Conservation (phyloP, 53 echinoderm and acorn worm genomes). For the Stichopus horrens region DNA sequence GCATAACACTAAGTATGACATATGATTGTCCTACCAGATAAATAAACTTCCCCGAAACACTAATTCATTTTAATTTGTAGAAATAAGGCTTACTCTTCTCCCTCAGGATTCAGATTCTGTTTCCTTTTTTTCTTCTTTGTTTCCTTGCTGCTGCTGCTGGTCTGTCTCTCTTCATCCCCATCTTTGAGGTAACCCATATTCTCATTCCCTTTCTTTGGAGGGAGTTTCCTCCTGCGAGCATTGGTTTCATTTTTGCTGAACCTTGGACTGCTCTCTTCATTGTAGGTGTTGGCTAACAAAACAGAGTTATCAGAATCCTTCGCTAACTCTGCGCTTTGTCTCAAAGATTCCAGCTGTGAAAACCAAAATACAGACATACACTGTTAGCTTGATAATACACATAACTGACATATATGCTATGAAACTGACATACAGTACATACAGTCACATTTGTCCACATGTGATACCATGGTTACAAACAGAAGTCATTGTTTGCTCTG, state of each 20-base stretch:
- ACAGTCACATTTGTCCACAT: not conserved
- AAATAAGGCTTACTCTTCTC: slow-evolving; percentile 41
- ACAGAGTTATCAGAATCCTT: slow-evolving; percentile 67
- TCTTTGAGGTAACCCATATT: slow-evolving; percentile 71
- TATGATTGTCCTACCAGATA: too few relatives aligned
- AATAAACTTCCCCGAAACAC: too few relatives aligned
- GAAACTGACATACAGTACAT: not conserved
- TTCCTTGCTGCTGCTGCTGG: slow-evolving; percentile 58
- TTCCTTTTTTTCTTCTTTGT: slow-evolving; percentile 46
- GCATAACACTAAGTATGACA: too few relatives aligned
- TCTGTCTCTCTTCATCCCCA: slow-evolving; percentile 56
- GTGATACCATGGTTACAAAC: not conserved
- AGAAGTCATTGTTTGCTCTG: too few relatives aligned
- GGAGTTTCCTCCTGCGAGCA: slow-evolving; percentile 77
- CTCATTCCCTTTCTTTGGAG: slow-evolving; percentile 77
- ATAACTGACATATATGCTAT: not conserved
- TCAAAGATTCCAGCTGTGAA: slow-evolving; percentile 75
- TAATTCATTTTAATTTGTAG: not conserved
- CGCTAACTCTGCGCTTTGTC: slow-evolving; percentile 67
- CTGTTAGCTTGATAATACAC: too few relatives aligned
- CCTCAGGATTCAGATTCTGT: not conserved
- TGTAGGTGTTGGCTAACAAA: slow-evolving; percentile 80
- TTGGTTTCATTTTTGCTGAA: slow-evolving; percentile 90
- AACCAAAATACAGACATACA: not conserved
- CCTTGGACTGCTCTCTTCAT: slow-evolving; percentile 81